Evolutionary conservation across 2,888 invertebrate species (phyloP).

Genomic region (Tachina fera): DNA sequence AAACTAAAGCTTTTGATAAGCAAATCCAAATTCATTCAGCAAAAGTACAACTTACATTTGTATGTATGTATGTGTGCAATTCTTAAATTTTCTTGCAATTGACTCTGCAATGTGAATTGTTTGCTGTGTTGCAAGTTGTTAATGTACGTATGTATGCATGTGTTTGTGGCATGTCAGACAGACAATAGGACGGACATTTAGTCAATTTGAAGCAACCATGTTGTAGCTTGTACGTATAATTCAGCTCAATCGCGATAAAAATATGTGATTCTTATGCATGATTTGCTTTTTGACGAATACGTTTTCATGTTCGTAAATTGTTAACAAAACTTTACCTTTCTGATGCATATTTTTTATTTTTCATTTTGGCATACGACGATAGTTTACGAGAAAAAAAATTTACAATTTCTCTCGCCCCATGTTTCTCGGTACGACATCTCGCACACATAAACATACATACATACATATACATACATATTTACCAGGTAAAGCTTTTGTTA

Average conservation of each 20-base stretch:
- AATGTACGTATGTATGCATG: slow-evolving; percentile 21
- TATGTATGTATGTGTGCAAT: slow-evolving; percentile 18
- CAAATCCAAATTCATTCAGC: slow-evolving; percentile 65
- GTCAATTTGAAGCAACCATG: slow-evolving; percentile 28
- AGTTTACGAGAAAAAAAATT: slow-evolving; percentile 18
- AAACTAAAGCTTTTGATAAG: slow-evolving; percentile 59
- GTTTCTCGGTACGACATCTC: slow-evolving; percentile 1
- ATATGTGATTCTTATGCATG: slow-evolving; percentile 62
- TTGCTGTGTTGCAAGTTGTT: slow-evolving; percentile 13
- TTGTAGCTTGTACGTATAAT: slow-evolving; percentile 58
- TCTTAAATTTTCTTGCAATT: slow-evolving; percentile 51
- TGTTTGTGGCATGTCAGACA: slow-evolving; percentile 19
- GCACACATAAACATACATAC: no score
- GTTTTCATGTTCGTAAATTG: slow-evolving; percentile 65
- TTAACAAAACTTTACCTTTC: slow-evolving; percentile 56
- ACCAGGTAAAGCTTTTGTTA: slow-evolving; percentile 44
- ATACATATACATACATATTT: slow-evolving; percentile 25
- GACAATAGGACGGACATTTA: background rate
- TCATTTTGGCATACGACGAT: slow-evolving; percentile 41
- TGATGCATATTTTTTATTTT: slow-evolving; percentile 8
- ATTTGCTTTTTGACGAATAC: slow-evolving; percentile 69
- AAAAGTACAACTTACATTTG: slow-evolving; percentile 26
- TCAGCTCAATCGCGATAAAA: slow-evolving; percentile 68
- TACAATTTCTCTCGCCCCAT: background rate
- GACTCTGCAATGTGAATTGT: slow-evolving; percentile 21